phyloP scores from a whole-genome alignment of 2,113 vertebrate species.

The Steatornis caripensis region DNA sequence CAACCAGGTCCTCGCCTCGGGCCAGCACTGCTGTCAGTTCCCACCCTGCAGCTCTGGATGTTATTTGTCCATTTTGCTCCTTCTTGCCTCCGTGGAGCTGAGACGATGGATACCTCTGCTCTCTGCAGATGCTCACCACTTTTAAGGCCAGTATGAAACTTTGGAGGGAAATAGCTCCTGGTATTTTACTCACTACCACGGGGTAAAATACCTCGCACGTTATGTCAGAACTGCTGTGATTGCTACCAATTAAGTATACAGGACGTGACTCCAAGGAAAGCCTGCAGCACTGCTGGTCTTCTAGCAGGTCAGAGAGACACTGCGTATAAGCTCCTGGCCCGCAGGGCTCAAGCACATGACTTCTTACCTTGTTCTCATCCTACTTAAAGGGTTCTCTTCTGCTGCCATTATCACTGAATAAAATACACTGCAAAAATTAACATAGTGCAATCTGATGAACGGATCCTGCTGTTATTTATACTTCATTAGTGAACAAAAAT shows the following conservation, averaged over 20 bases:
- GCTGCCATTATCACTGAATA: background rate
- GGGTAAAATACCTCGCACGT: background rate
- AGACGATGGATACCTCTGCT: background rate
- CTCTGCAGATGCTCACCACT: background rate
- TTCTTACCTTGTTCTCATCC: background rate
- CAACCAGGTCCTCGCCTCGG: rapidly evolving
- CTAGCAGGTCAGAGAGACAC: background rate
- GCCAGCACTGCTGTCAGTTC: background rate
- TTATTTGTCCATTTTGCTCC: background rate
- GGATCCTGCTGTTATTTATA: background rate
- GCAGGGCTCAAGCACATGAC: background rate
- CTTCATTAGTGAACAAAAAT: background rate
- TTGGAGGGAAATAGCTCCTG: background rate
- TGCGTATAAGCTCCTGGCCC: background rate
- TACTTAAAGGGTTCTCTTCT: background rate
- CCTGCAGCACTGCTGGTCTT: background rate
- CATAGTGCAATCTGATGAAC: background rate
- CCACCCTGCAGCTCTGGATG: background rate
- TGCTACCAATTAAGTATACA: rapidly evolving
- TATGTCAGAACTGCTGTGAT: background rate
- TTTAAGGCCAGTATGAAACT: background rate
- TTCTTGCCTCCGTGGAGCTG: background rate
- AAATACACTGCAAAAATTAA: background rate
- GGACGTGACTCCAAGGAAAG: background rate
- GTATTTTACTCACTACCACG: background rate